A percentile compares a stretch with the other conserved stretches of the same genome.
These are phyloP conservation scores for Tridacna gigas DNA, from an alignment of 2,888 invertebrate species.

Conservation along the genomic window DNA sequence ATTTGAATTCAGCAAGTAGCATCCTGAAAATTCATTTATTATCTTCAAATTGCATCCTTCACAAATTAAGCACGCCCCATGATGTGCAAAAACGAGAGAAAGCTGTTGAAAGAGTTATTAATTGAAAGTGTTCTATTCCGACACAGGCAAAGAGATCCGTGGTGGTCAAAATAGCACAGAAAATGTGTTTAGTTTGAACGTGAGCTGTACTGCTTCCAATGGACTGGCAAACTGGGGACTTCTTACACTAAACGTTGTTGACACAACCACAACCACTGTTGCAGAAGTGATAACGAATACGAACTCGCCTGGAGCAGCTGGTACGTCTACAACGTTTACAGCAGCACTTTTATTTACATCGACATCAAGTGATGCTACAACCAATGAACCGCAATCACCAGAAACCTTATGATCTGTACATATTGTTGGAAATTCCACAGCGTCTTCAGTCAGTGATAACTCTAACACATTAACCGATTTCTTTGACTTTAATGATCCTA, in stretches of 20 bases:
- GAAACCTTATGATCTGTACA: no score
- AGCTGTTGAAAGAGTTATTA: not conserved
- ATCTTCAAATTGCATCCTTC: no score
- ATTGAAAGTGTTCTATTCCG: no score
- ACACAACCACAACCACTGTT: not conserved
- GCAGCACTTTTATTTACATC: not conserved
- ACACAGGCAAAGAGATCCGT: not conserved
- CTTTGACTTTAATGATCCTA: not conserved
- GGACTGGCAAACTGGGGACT: not conserved
- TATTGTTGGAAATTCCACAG: no score
- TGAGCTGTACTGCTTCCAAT: not conserved
- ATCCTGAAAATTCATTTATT: no score
- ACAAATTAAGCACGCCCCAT: no score
- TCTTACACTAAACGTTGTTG: not conserved
- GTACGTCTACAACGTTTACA: not conserved
- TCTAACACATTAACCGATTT: not conserved
- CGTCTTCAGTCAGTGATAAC: not conserved
- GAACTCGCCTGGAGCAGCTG: not conserved
- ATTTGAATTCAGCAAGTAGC: no score
- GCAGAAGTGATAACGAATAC: not conserved
- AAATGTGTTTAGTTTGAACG: not conserved
- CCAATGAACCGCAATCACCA: no score
- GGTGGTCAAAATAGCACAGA: not conserved
- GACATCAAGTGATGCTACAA: not conserved
- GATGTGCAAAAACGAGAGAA: not conserved